Conservation (phyloP, 2,113 vertebrate genomes). For the Microcebus griseorufus region DNA sequence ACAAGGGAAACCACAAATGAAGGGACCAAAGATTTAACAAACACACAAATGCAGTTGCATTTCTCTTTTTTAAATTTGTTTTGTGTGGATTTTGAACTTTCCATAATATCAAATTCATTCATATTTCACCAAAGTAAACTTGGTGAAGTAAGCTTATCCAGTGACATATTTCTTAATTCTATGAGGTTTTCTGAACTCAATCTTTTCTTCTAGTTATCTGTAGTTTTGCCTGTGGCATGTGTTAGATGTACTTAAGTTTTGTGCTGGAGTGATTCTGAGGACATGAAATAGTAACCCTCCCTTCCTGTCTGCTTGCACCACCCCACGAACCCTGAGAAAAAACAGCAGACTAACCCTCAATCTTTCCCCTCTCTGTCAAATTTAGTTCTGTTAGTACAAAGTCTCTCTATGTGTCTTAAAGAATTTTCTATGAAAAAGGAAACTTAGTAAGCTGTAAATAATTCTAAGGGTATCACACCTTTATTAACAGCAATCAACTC, state of each 20-base stretch:
- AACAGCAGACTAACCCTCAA: too few species aligned
- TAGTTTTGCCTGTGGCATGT: neutral
- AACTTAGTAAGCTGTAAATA: neutral
- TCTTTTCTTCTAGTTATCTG: neutral
- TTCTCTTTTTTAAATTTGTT: neutral
- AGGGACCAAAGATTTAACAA: neutral
- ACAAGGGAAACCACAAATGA: neutral
- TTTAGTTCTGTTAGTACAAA: neutral
- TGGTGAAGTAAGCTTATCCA: neutral
- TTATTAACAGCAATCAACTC: neutral
- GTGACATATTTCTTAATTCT: neutral
- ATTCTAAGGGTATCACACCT: neutral
- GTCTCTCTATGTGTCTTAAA: neutral
- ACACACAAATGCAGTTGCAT: neutral
- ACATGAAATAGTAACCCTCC: fast-evolving
- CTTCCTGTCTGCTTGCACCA: too few species aligned
- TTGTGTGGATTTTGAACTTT: neutral
- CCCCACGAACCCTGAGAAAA: neutral
- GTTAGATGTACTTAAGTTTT: neutral
- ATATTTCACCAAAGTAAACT: neutral
- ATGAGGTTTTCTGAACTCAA: neutral
- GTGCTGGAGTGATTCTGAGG: neutral
- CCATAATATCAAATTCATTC: neutral
- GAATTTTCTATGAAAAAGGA: neutral
- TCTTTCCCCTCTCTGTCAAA: fast-evolving